These are phyloP conservation scores for Telmatherina bonti DNA, from an alignment of 2,797 vertebrate genomes.

Conservation along the genomic window DNA sequence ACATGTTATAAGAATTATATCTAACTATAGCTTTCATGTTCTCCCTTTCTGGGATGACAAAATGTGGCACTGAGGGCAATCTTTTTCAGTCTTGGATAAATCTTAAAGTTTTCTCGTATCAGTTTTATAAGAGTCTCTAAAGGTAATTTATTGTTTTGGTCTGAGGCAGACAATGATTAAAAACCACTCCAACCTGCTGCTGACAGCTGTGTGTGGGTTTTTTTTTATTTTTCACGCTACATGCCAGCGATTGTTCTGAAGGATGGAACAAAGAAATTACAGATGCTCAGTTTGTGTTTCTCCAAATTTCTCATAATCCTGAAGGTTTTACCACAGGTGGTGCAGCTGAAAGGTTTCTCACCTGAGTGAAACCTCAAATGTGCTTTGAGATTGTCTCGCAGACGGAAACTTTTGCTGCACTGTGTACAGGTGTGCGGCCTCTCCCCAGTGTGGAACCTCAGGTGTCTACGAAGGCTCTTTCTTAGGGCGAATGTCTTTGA, in stretches of 20 bases:
- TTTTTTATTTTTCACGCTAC: conserved; percentile 8
- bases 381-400: conserved; percentile 79
- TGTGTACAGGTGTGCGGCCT: conserved; percentile 75
- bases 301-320: conserved; percentile 78
- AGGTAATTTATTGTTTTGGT: conserved; percentile 19
- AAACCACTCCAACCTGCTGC: background rate
- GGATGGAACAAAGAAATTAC: conserved; percentile 61
- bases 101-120: background rate
- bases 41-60: conserved; percentile 4
- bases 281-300: conserved; percentile 68
- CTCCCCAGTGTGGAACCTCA: conserved; percentile 81
- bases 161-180: conserved; percentile 64
- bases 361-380: conserved; percentile 81
- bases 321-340: conserved; percentile 75
- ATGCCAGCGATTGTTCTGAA: conserved; percentile 72
- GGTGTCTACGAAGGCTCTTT: conserved; percentile 79
- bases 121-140: background rate
- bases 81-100: background rate
- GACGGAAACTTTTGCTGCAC: conserved; percentile 80
- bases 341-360: conserved; percentile 79
- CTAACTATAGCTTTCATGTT: background rate
- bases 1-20: background rate
- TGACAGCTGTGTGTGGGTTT: background rate
- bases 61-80: background rate
- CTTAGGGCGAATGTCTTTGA: conserved; percentile 75